Base-by-base conservation (phyloP, 37 sponge, comb jelly and placozoan genomes). In the Chondrilla cf. caribensis region DNA sequence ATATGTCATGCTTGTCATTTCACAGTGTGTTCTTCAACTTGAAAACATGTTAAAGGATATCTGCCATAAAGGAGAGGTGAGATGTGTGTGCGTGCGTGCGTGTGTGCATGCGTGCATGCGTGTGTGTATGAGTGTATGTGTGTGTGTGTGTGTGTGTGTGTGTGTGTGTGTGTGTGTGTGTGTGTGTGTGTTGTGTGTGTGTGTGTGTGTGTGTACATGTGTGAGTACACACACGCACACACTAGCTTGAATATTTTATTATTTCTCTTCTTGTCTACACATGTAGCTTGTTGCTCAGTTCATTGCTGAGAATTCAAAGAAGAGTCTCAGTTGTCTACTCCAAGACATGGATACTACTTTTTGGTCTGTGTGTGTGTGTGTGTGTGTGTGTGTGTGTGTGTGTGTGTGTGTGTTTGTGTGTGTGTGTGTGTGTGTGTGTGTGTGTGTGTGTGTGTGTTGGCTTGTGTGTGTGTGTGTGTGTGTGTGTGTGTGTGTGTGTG, bases 271-370 rank as follows among this genome's bases (percentile, higher is more conserved):
- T 47, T 47, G 51, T 47, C 9, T 11, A 47, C 11, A 47, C 11
- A 21, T 73, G 17, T 38, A 73, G 76, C 41, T 73, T 5, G 44
- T 73, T 73, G 76, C 76, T 1, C 41, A 73, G 9, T 73, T 73
- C 25, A 73, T 73, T 73, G 76, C 44, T 40, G 76, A 73, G 44
- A 73, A 73, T 43, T 73, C 76, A 1, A 73, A 73, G 76, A 73
- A 43, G 41, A 37, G 36, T 17, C 44, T 73, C 0, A 24, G 38
- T n/a, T 19, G 24, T 39, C 7, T 73, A 39, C 41, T 73, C 42
- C 76, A 73, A 37, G 76, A 73, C 40, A 39, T 73, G 76, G 15
- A 73, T 42, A 38, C 43, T 17, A n/a, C 36, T 6, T 73, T 73
- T 38, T n/a, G 76, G 76, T 73, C 38, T 43, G 24, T 73, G 25